phyloP scores from a whole-genome alignment of 2,888 invertebrate genomes.

The Tricholauxania praeusta region DNA sequence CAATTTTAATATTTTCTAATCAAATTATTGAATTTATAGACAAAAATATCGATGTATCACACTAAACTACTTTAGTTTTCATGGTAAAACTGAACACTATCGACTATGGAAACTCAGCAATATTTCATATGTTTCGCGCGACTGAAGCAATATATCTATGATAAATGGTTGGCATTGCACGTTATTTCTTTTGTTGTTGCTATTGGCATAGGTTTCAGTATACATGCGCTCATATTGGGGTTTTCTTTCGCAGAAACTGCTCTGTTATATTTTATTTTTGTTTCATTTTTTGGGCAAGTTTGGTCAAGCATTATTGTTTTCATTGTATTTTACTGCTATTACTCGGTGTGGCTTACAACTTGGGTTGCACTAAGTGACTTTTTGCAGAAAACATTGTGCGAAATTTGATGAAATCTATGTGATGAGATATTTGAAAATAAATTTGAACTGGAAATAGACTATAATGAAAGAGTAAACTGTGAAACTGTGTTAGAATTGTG shows the following conservation, averaged over 20 bases:
- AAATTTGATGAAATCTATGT: background rate
- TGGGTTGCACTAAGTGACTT: background rate
- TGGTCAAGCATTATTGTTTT: background rate
- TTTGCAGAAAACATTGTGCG: background rate
- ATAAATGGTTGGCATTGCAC: conserved; percentile 13
- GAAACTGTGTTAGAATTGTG: no score
- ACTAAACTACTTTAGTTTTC: no score
- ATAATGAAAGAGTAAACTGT: background rate
- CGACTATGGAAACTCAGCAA: no score
- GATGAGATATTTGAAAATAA: background rate
- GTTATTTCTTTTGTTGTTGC: conserved; percentile 4
- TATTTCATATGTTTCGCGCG: background rate
- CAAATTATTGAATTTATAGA: no score
- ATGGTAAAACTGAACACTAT: no score
- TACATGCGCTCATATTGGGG: background rate
- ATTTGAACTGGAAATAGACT: background rate
- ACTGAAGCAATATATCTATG: conserved; percentile 14
- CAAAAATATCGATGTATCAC: no score
- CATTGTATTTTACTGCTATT: background rate
- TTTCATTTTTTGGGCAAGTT: background rate
- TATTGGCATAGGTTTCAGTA: background rate
- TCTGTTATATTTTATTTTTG: background rate
- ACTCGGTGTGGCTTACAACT: background rate
- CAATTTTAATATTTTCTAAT: no score
- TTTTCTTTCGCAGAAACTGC: background rate